phyloP scores from a whole-genome alignment of 1,140 invertebrate species.

The Trichoplusia ni region DNA sequence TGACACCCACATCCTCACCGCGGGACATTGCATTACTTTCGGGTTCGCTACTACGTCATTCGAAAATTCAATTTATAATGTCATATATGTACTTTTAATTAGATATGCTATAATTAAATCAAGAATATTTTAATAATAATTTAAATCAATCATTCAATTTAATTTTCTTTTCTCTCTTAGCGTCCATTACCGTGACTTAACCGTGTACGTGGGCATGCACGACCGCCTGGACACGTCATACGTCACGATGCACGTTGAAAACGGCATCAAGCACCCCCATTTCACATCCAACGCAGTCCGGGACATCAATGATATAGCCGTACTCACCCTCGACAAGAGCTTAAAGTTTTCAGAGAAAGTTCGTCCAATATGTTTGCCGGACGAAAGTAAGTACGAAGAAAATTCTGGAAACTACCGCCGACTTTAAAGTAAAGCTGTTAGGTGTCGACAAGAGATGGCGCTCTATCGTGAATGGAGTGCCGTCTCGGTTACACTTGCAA shows the following conservation, averaged over 20 bases:
- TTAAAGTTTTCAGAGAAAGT: conserved; percentile 71
- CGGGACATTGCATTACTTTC: conserved; percentile 84
- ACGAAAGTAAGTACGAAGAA: conserved; percentile 1
- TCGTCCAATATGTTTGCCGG: conserved; percentile 82
- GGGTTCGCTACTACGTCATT: conserved; percentile 49
- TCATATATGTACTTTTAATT: too few relatives aligned
- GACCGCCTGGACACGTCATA: conserved; percentile 58
- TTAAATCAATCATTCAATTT: background rate
- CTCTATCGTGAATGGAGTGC: too few relatives aligned
- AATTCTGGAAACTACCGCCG: too few relatives aligned
- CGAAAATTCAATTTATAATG: too few relatives aligned
- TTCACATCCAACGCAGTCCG: conserved; percentile 74
- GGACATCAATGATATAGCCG: conserved; percentile 80
- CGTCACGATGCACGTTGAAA: conserved; percentile 38
- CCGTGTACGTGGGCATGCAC: conserved; percentile 70
- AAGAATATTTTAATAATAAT: background rate
- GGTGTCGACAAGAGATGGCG: background rate
- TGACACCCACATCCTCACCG: conserved; percentile 83
- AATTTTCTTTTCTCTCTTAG: conserved; percentile 35
- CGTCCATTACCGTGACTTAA: conserved; percentile 60
- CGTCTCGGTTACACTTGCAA: too few relatives aligned
- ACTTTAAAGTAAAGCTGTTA: too few relatives aligned
- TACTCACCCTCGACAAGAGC: conserved; percentile 74
- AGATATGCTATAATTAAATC: too few relatives aligned
- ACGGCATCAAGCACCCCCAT: conserved; percentile 66